Conservation (phyloP, 2,888 invertebrate genomes). For the Clusia tigrina region DNA sequence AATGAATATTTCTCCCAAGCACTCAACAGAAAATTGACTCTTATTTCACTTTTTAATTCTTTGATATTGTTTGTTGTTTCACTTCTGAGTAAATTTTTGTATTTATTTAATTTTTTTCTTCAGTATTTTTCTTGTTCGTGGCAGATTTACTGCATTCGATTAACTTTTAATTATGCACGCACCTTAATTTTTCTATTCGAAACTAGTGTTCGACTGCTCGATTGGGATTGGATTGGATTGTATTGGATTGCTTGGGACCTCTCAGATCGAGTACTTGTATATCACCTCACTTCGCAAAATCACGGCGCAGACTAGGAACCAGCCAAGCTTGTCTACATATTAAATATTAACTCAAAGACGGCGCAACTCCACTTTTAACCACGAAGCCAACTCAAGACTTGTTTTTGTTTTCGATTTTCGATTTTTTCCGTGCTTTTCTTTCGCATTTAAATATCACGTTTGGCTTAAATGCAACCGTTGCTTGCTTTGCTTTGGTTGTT, state of each 20-base stretch:
- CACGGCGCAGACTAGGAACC: constrained; percentile 45
- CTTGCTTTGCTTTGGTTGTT: constrained; percentile 17
- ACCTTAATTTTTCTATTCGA: constrained; percentile 20
- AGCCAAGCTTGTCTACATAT: constrained; percentile 43
- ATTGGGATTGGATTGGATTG: too few species aligned
- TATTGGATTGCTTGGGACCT: constrained; percentile 12
- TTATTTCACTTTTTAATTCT: neutral
- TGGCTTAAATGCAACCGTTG: constrained; percentile 9
- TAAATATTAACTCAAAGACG: constrained; percentile 42
- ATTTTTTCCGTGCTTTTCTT: neutral
- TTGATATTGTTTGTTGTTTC: neutral
- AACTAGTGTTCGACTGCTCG: constrained; percentile 28
- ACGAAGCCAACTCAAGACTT: too few species aligned
- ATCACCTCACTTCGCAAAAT: constrained; percentile 40
- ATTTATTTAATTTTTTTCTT: constrained; percentile 14
- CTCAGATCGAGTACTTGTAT: neutral
- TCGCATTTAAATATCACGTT: constrained; percentile 26
- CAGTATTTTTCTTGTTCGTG: constrained; percentile 23
- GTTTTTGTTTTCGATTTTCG: too few species aligned
- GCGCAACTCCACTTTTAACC: constrained; percentile 20
- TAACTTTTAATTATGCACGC: neutral
- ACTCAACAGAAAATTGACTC: neutral
- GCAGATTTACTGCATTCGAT: constrained; percentile 23
- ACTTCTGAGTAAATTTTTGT: neutral
- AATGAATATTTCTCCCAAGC: neutral